phyloP scores from a whole-genome alignment of 2,113 vertebrate genomes.

The Benthochromis sp. region DNA sequence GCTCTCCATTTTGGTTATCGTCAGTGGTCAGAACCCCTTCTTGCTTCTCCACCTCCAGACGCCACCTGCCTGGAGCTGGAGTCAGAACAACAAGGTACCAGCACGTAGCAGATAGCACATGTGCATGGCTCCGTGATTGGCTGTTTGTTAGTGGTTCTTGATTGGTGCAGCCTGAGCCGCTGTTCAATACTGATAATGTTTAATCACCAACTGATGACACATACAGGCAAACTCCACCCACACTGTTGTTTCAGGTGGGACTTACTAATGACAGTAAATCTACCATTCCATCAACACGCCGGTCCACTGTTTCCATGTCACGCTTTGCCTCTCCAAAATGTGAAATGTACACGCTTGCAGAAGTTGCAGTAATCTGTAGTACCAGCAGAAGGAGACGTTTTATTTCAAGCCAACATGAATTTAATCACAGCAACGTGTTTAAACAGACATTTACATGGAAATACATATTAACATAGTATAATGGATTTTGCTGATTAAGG shows the following conservation, averaged over 20 bases:
- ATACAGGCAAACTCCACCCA: background rate
- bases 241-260: background rate
- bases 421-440: background rate
- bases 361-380: background rate
- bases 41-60: slow-evolving; percentile 56
- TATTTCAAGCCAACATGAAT: background rate
- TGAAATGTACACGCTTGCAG: background rate
- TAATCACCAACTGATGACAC: background rate
- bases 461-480: background rate
- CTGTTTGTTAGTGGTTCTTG: background rate
- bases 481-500: background rate
- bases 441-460: background rate
- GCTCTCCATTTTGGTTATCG: slow-evolving; percentile 62
- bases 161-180: background rate
- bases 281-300: background rate
- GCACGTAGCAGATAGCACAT: background rate
- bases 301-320: background rate
- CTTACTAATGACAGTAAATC: background rate
- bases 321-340: background rate
- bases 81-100: slow-evolving; percentile 74
- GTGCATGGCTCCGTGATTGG: background rate
- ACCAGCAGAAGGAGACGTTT: background rate
- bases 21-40: slow-evolving; percentile 72
- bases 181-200: background rate
- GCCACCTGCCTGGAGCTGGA: slow-evolving; percentile 68